A percentile compares a stretch with the other conserved stretches of the same genome.
These are phyloP conservation scores for Epinephelus lanceolatus DNA, from an alignment of 2,113 vertebrate species.

Conservation along the genomic window DNA sequence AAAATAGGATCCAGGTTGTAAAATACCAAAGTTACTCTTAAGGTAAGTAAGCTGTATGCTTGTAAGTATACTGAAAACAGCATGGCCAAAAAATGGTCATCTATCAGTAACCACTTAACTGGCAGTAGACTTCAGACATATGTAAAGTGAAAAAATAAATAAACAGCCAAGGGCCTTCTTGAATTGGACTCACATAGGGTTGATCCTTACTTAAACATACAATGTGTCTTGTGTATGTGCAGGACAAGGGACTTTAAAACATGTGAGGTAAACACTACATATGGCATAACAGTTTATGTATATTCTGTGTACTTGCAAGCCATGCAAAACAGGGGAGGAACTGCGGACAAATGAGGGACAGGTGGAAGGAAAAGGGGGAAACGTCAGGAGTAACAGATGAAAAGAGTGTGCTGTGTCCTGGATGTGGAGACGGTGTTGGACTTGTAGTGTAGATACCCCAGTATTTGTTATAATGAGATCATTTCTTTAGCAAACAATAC, in stretches of 20 bases:
- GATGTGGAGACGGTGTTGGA: conserved; percentile 1
- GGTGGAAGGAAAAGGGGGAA: conserved; percentile 30
- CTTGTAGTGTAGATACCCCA: neutral
- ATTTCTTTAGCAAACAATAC: neutral
- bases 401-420: conserved; percentile 34
- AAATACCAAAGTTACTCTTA: no score
- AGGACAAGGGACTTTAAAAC: neutral
- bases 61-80: neutral
- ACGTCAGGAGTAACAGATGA: neutral
- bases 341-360: conserved; percentile 50
- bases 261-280: conserved; percentile 2
- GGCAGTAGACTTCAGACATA: conserved; percentile 45
- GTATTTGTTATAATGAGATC: neutral
- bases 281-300: conserved; percentile 6
- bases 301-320: conserved; percentile 66
- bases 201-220: neutral
- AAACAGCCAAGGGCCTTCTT: conserved; percentile 5
- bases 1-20: no score
- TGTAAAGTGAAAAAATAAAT: conserved; percentile 6
- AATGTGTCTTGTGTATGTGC: conserved; percentile 11
- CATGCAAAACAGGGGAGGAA: conserved; percentile 72
- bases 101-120: conserved; percentile 21
- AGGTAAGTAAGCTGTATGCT: neutral
- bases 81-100: neutral
- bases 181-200: neutral